Evolutionary conservation across 2,888 invertebrate genomes (phyloP).

Genomic region (Xestia ashworthii): DNA sequence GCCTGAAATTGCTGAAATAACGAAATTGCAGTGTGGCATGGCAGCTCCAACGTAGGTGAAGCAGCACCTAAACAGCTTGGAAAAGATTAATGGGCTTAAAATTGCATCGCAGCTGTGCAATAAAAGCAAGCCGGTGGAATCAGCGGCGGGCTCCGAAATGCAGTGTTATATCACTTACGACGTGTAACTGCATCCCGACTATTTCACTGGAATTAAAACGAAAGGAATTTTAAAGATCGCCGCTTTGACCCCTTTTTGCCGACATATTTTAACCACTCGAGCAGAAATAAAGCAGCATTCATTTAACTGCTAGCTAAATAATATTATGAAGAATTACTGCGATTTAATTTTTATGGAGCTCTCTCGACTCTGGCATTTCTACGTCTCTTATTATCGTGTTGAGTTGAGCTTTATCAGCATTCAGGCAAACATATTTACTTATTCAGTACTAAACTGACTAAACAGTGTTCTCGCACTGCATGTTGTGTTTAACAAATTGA

Average conservation of each 20-base stretch:
- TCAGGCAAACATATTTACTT: slow-evolving; percentile 25
- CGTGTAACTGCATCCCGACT: slow-evolving; percentile 71
- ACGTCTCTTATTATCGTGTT: slow-evolving; percentile 18
- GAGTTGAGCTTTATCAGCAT: slow-evolving; percentile 34
- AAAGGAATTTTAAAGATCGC: slow-evolving; percentile 71
- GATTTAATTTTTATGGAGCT: slow-evolving; percentile 46
- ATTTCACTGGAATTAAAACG: slow-evolving; percentile 77
- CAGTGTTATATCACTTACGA: slow-evolving; percentile 82
- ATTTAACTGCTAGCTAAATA: slow-evolving; percentile 49
- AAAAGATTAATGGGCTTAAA: slow-evolving; percentile 89
- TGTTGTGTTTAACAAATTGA: not conserved
- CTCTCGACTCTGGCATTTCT: slow-evolving; percentile 32
- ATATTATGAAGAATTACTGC: slow-evolving; percentile 46
- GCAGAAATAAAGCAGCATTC: slow-evolving; percentile 39
- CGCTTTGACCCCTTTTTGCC: slow-evolving; percentile 56
- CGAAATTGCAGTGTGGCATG: slow-evolving; percentile 64
- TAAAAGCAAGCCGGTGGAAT: slow-evolving; percentile 83
- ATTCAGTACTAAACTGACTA: slow-evolving; percentile 18
- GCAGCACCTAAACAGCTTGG: slow-evolving; percentile 80
- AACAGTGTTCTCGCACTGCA: not conserved
- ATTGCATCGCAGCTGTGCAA: slow-evolving; percentile 87
- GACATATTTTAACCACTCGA: slow-evolving; percentile 49
- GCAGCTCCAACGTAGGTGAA: slow-evolving; percentile 69
- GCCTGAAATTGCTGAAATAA: slow-evolving; percentile 61
- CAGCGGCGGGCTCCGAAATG: slow-evolving; percentile 74